Evolutionary conservation across 1,140 invertebrate species (phyloP), one percentile per base, ranked within the genome.

Genomic region (Whitmania pigra): DNA sequence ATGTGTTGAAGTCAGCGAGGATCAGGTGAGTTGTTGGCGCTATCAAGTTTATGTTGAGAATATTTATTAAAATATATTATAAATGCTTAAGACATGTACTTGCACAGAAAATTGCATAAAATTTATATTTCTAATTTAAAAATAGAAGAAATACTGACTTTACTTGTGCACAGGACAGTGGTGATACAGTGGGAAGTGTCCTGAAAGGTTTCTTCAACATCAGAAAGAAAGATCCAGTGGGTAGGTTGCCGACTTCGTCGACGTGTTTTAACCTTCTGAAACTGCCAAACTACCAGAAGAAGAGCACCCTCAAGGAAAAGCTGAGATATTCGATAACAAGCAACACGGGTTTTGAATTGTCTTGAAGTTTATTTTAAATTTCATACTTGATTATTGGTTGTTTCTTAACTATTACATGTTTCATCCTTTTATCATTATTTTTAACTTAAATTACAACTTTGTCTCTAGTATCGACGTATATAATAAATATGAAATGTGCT

Each of bases 261-360:
- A 99, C 97, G 0, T 99, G 97, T 81, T 99, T 99, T 83, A 99
- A 99, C 84, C 86, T 99, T 36, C 86, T 99, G 18, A 99, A 99
- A 81, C 84, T 99, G 76, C 97, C 97, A 70, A 99, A 99, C 83
- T 99, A 99, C 81, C 93, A 95, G 79, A 95, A 94, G 81, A 93
- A 95, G 79, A 89, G 89, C 75, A 95, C 93, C 1, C 83, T 99
- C 15, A 84, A 92, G 31, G 95, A 99, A 75, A 99, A 99, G 84
- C 83, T 99, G 3, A 87, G 93, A 70, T 99, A 99, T 81, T 95
- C 96, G 0, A 94, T 99, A 20, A 90, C 90, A 67, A 94, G 93
- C 76, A 97, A 98, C 81, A 96, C 96, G 20, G 97, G 97, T 17
- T 99, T 99, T 84, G 97, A 99, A 84, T 86, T 99, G 40, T 84